These are phyloP conservation scores for Champsocephalus gunnari DNA, from an alignment of 2,797 vertebrate species.

Conservation along the genomic window DNA sequence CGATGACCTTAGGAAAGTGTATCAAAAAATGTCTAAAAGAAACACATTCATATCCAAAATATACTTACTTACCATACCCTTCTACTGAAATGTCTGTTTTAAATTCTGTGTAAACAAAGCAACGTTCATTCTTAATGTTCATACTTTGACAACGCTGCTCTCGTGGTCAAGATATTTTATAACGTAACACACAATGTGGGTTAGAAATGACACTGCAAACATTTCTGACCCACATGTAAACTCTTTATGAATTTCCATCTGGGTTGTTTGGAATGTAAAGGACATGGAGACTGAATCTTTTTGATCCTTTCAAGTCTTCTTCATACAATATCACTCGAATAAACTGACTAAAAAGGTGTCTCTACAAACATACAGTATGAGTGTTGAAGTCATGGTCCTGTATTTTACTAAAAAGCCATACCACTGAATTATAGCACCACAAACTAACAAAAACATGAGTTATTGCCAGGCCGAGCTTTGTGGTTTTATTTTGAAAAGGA, in stretches of 20 bases:
- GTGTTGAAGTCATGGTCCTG: not conserved
- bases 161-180: constrained; percentile 22
- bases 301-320: constrained; percentile 42
- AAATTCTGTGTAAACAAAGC: not conserved
- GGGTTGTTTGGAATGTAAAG: constrained; percentile 55
- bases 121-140: not conserved
- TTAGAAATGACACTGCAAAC: constrained; percentile 16
- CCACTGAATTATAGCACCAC: not conserved
- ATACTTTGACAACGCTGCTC: not conserved
- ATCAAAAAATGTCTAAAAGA: constrained; percentile 7
- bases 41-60: not conserved
- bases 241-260: constrained; percentile 65
- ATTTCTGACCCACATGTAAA: constrained; percentile 55
- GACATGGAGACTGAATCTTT: constrained; percentile 37
- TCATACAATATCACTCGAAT: constrained; percentile 46
- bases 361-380: not conserved
- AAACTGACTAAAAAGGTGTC: not conserved
- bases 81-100: not conserved
- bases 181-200: constrained; percentile 14
- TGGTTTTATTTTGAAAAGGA: not conserved
- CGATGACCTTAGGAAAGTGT: constrained; percentile 19
- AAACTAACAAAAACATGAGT: not conserved
- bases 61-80: not conserved
- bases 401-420: not conserved
- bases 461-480: constrained; percentile 2